Base-by-base conservation (phyloP, 1,140 invertebrate genomes). In the Drosophila guanche region DNA sequence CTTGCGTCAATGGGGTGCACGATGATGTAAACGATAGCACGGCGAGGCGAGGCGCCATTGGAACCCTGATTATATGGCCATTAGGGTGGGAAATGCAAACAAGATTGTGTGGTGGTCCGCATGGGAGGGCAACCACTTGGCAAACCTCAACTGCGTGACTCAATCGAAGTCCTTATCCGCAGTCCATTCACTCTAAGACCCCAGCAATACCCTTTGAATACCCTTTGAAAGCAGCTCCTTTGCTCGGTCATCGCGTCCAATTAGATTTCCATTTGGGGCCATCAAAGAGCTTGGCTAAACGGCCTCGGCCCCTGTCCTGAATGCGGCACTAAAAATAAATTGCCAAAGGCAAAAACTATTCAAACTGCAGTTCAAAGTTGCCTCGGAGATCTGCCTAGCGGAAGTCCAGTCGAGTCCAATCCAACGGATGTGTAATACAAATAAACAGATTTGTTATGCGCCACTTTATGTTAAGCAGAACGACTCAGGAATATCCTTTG, bases 381-480 rank as follows among this genome's bases (percentile, higher is more conserved):
- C 73, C 54, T 61, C 20, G 47, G 33, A 33, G 51, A 59, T 61
- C 29, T 33, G 68, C 58, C 72, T 56, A 58, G 72, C 67, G 78
- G 77, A 80, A 83, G 75, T 77, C 61, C 58, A 56, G 59, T 37
- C 33, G 3, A 37, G 7, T 53, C 46, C 45, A 68, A 79, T 41
- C 41, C 50, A 33, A 14, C 81, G 81, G 83, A 85, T 80, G 76
- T 86, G 46, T 45, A 76, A 76, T 79, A 86, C 81, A 86, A 85
- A 85, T 89, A 90, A 90, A 90, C 86, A 90, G 72, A 90, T 90
- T 90, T 90, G 86, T 90, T 90, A 90, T 90, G 86, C 86, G 58
- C 75, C 84, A 83, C 77, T 89, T 89, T 88, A 79, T 79, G 80
- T 65, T 84, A 76, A 73, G 80, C 80, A 77, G 72, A 58, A 67